These are phyloP conservation scores for Chloromyia formosa DNA, from an alignment of 2,888 invertebrate genomes.

Conservation along the genomic window DNA sequence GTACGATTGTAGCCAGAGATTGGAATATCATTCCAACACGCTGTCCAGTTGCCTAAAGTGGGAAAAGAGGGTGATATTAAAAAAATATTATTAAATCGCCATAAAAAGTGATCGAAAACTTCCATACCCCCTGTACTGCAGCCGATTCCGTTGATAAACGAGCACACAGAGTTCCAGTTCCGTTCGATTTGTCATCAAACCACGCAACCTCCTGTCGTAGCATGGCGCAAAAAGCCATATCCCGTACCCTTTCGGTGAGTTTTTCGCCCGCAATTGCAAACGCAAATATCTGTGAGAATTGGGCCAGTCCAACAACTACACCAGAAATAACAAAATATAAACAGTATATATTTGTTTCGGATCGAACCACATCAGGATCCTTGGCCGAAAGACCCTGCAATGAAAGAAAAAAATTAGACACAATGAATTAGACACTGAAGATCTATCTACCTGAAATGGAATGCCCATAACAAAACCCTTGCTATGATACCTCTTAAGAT, in stretches of 20 bases:
- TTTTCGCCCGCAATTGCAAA: constrained; percentile 83
- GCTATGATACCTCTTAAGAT: no score
- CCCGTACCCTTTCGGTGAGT: constrained; percentile 78
- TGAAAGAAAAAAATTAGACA: neutral
- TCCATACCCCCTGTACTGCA: constrained; percentile 81
- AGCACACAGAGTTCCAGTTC: constrained; percentile 79
- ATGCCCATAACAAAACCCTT: no score
- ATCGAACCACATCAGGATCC: constrained; percentile 66
- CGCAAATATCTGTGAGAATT: constrained; percentile 72
- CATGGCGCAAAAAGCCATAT: constrained; percentile 72
- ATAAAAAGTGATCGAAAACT: no score
- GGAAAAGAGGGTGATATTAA: neutral
- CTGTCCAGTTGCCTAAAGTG: constrained; percentile 77
- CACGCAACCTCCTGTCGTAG: constrained; percentile 78
- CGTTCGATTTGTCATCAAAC: constrained; percentile 77
- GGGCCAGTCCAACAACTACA: constrained; percentile 70
- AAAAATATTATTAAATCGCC: no score
- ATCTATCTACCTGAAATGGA: no score
- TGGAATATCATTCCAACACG: constrained; percentile 80
- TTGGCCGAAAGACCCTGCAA: constrained; percentile 65
- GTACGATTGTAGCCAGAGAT: constrained; percentile 73
- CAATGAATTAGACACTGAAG: no score
- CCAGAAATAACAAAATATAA: constrained; percentile 76
- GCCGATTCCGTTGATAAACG: constrained; percentile 80
- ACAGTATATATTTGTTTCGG: constrained; percentile 70